phyloP scores from a whole-genome alignment of 2,888 invertebrate species.

The Nemurella pictetii region DNA sequence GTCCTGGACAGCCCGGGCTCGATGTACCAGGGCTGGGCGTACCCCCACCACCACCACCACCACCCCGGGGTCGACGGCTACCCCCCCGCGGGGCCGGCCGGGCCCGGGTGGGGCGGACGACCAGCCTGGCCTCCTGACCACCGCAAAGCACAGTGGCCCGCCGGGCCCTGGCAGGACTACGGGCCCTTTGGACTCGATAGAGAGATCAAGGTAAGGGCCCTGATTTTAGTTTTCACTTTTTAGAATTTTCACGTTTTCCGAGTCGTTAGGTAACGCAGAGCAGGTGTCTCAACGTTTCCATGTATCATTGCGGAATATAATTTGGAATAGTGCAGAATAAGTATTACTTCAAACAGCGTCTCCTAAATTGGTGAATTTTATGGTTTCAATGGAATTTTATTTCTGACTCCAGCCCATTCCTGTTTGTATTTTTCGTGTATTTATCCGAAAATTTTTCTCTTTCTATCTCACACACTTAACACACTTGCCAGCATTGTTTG shows the following conservation, averaged over 20 bases:
- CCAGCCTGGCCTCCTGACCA: background rate
- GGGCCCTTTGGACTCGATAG: constrained; percentile 27
- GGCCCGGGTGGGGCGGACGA: background rate
- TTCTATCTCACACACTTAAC: no score
- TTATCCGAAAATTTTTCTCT: no score
- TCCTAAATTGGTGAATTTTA: no score
- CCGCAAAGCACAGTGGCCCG: background rate
- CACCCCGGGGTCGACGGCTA: constrained; percentile 19
- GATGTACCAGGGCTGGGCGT: constrained; percentile 55
- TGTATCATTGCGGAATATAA: no score
- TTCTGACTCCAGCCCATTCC: no score
- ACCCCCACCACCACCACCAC: constrained; percentile 43
- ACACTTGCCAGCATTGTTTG: no score
- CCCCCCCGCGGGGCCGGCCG: constrained; percentile 15
- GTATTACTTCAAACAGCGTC: no score
- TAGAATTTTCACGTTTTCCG: background rate
- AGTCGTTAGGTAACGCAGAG: no score
- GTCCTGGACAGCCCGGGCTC: constrained; percentile 66
- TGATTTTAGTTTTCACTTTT: background rate
- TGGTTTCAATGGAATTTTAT: no score
- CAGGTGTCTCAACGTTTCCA: no score
- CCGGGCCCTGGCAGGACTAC: constrained; percentile 14
- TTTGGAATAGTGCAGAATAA: no score
- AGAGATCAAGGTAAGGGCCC: constrained; percentile 30
- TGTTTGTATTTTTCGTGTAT: no score